Percentiles rank a stretch among this genome's conserved stretches.
Evolutionary conservation across 2,113 vertebrate species (phyloP).

Genomic region (Erythrocercus mccallii): DNA sequence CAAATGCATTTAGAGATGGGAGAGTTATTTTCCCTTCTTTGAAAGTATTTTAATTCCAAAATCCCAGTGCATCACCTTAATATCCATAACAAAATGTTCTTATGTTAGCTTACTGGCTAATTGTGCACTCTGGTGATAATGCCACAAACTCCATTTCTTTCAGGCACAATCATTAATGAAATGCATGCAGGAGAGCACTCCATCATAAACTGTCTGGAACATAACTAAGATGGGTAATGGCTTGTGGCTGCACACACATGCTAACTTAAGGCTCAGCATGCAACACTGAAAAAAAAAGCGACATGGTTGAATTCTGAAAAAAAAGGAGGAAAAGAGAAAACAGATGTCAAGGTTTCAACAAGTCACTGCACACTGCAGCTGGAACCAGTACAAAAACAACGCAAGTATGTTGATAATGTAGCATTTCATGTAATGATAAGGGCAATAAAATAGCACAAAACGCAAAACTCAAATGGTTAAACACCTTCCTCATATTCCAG

Average conservation of each 20-base stretch:
- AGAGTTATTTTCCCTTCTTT: neutral
- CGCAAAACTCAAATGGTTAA: neutral
- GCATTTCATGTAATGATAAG: slow-evolving; percentile 30
- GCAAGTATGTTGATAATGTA: neutral
- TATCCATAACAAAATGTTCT: neutral
- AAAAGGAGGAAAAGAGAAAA: slow-evolving; percentile 31
- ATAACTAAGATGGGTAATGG: neutral
- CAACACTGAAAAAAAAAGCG: neutral
- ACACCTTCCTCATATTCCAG: slow-evolving; percentile 21
- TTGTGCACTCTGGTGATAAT: neutral
- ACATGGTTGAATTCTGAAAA: slow-evolving; percentile 41
- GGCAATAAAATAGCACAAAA: slow-evolving; percentile 48
- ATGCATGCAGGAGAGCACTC: neutral
- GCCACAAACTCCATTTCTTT: slow-evolving; percentile 12
- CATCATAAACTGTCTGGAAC: neutral
- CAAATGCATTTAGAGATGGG: neutral
- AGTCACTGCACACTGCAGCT: slow-evolving; percentile 1
- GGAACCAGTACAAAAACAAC: slow-evolving; percentile 24
- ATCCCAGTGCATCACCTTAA: neutral
- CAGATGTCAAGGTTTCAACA: slow-evolving; percentile 44
- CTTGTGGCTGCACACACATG: neutral
- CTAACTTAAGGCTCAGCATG: slow-evolving; percentile 8
- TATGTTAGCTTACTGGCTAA: neutral
- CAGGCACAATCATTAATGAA: neutral
- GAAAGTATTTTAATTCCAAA: neutral